These are phyloP conservation scores for Etheostoma perlongum DNA, from an alignment of 2,797 vertebrate species.

Conservation along the genomic window DNA sequence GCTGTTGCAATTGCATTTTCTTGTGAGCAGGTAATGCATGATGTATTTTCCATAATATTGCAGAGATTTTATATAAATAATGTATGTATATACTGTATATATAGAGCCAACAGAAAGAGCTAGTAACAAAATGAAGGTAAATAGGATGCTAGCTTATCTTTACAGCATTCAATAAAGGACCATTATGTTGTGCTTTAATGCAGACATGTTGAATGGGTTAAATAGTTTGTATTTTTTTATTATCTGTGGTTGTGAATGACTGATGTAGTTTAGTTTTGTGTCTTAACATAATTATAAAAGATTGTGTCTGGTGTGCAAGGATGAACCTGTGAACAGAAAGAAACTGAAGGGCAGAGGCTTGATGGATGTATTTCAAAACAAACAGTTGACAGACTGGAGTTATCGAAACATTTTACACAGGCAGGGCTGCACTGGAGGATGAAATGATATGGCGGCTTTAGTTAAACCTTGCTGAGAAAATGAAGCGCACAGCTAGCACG, in stretches of 20 bases:
- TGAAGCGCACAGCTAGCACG: constrained; percentile 5
- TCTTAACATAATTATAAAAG: background rate
- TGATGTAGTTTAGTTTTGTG: background rate
- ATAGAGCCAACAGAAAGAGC: too few species aligned
- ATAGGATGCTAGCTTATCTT: background rate
- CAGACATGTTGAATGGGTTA: background rate
- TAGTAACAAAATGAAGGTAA: background rate
- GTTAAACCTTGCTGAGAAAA: constrained; percentile 18
- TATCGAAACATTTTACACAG: constrained; percentile 43
- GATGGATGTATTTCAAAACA: constrained; percentile 47
- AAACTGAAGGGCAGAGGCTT: constrained; percentile 15
- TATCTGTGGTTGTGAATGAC: background rate
- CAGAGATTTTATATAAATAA: background rate
- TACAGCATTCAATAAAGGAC: background rate
- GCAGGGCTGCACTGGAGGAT: constrained; percentile 17
- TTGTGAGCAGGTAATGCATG: constrained; percentile 19
- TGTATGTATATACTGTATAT: background rate
- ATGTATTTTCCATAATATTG: background rate
- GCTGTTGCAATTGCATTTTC: constrained; percentile 24
- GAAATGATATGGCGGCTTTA: constrained; percentile 25
- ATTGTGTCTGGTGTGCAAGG: constrained; percentile 8
- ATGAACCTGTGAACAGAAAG: constrained; percentile 23
- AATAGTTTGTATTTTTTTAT: background rate
- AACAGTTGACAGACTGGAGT: constrained; percentile 52
- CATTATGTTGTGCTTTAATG: background rate